A percentile compares a stretch with the other conserved stretches of the same genome.
Evolutionary conservation across 2,113 vertebrate genomes (phyloP).

Genomic region (Argyrosomus japonicus): DNA sequence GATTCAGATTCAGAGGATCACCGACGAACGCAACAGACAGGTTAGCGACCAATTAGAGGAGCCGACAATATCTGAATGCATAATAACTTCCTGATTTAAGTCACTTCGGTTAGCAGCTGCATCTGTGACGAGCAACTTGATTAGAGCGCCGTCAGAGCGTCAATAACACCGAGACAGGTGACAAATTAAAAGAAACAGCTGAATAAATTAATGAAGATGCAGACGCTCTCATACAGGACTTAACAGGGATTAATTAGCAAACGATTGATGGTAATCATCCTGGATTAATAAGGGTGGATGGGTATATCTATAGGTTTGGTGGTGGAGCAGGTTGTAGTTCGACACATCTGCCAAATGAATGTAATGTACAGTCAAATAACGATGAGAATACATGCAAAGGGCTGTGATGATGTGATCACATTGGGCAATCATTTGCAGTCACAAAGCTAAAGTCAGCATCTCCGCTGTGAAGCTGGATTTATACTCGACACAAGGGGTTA

Average conservation of each 20-base stretch:
- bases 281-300: neutral
- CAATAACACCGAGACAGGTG: neutral
- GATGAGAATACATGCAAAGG: neutral
- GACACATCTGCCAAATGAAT: too few species aligned
- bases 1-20: conserved; percentile 99
- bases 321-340: neutral
- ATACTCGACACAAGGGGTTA: neutral
- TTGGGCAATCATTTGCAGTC: neutral
- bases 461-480: neutral
- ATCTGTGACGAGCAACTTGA: neutral
- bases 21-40: conserved; percentile 97
- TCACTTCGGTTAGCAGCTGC: neutral
- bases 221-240: neutral
- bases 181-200: neutral
- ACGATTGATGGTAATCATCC: neutral
- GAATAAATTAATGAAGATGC: neutral
- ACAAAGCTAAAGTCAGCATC: too few species aligned
- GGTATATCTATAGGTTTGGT: neutral
- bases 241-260: neutral
- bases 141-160: neutral
- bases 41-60: conserved; percentile 69
- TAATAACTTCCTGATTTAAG: conserved; percentile 2
- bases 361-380: neutral
- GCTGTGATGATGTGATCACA: neutral
- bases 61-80: neutral